Percentiles rank a stretch among this genome's conserved stretches.
Evolutionary conservation across 2,113 vertebrate species (phyloP).

Genomic region (Pitta sordida): DNA sequence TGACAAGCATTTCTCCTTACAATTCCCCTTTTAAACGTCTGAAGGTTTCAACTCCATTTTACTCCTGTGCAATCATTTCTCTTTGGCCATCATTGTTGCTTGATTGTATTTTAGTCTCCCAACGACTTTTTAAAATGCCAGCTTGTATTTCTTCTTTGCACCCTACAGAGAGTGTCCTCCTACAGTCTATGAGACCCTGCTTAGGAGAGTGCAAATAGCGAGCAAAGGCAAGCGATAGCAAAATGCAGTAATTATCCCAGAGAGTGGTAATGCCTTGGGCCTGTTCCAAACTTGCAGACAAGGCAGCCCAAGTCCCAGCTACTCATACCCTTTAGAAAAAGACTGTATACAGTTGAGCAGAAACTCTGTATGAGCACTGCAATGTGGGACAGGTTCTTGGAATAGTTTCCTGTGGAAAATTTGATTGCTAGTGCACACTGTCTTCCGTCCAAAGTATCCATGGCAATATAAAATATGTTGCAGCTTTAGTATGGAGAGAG

Average conservation of each 20-base stretch:
- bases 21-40: neutral
- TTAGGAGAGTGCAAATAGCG: neutral
- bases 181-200: neutral
- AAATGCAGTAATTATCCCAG: neutral
- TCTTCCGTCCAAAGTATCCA: conserved; percentile 60
- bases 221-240: neutral
- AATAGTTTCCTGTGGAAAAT: conserved; percentile 56
- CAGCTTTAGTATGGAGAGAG: conserved; percentile 39
- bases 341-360: neutral
- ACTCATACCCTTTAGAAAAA: conserved; percentile 4
- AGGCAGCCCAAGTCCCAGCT: neutral
- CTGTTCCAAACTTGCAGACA: neutral
- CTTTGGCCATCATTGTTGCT: neutral
- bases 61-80: neutral
- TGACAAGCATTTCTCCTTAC: neutral
- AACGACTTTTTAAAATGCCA: neutral
- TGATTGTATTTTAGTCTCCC: neutral
- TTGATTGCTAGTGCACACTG: conserved; percentile 41
- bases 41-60: neutral
- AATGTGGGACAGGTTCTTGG: conserved; percentile 60
- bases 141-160: neutral
- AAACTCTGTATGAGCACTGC: conserved; percentile 3
- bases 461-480: conserved; percentile 57
- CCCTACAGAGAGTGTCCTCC: neutral
- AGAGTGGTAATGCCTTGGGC: neutral